These are phyloP conservation scores for Pipa parva DNA, from an alignment of 2,113 vertebrate genomes.

Conservation along the genomic window DNA sequence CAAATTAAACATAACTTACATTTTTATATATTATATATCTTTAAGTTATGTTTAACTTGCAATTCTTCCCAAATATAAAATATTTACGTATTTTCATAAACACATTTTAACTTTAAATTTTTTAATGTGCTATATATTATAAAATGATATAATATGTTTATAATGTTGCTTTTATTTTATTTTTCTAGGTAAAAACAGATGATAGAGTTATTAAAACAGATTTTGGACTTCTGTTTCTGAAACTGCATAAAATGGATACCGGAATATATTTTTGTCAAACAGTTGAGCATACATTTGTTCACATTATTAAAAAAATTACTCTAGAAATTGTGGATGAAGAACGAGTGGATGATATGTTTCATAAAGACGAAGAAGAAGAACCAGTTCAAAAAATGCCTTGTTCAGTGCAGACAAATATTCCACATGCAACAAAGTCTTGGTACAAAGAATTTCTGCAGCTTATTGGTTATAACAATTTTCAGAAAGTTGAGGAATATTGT, in stretches of 20 bases:
- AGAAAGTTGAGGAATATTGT: slow-evolving; percentile 91
- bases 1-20: too few relatives aligned
- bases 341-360: slow-evolving; percentile 68
- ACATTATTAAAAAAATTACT: slow-evolving; percentile 75
- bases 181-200: slow-evolving; percentile 73
- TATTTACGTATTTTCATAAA: too few relatives aligned
- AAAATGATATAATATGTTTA: too few relatives aligned
- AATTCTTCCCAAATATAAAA: too few relatives aligned
- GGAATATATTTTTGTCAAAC: slow-evolving; percentile 91
- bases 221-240: slow-evolving; percentile 84
- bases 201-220: slow-evolving; percentile 81
- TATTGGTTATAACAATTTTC: slow-evolving; percentile 89
- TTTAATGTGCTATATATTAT: too few relatives aligned
- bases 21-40: too few relatives aligned
- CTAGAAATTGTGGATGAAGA: slow-evolving; percentile 81
- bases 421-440: slow-evolving; percentile 72
- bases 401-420: slow-evolving; percentile 56
- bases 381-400: slow-evolving; percentile 65
- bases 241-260: slow-evolving; percentile 69
- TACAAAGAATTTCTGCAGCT: slow-evolving; percentile 95
- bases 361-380: slow-evolving; percentile 61
- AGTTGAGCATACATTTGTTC: slow-evolving; percentile 85
- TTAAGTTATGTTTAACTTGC: too few relatives aligned
- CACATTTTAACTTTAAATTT: too few relatives aligned
- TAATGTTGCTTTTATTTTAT: slow-evolving; percentile 6